These are phyloP conservation scores for Sebastes fasciatus DNA, from an alignment of 2,113 vertebrate species.

Conservation along the genomic window DNA sequence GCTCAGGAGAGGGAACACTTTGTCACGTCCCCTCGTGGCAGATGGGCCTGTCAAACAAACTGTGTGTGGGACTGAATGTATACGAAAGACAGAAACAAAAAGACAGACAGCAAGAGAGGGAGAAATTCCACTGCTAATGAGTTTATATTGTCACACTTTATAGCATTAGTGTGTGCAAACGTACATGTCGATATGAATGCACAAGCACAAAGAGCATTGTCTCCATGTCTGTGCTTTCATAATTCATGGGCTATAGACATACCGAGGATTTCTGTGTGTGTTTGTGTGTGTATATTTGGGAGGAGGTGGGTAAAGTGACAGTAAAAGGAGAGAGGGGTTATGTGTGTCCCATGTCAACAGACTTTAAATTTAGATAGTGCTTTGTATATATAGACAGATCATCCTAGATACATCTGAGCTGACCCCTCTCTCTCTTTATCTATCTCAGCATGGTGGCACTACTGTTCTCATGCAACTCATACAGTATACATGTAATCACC, in stretches of 20 bases:
- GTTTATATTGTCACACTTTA: constrained; percentile 17
- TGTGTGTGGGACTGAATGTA: constrained; percentile 58
- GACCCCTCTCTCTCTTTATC: constrained; percentile 20
- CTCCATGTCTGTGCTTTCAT: constrained; percentile 10
- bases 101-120: neutral
- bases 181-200: constrained; percentile 15
- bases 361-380: constrained; percentile 50
- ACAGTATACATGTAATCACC: neutral
- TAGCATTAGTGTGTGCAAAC: neutral
- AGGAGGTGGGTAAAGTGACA: constrained; percentile 6
- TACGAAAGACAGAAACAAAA: constrained; percentile 11
- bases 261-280: constrained; percentile 31
- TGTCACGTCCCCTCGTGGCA: constrained; percentile 33
- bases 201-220: constrained; percentile 3
- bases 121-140: constrained; percentile 20
- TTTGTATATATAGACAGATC: constrained; percentile 52
- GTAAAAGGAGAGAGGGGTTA: constrained; percentile 40
- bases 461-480: neutral
- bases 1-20: constrained; percentile 39
- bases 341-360: constrained; percentile 57
- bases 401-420: constrained; percentile 48
- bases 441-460: constrained; percentile 15
- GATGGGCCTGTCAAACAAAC: constrained; percentile 74
- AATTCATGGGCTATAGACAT: constrained; percentile 37
- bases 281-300: constrained; percentile 21